phyloP scores from a whole-genome alignment of 2,797 vertebrate species.

The Urosaurus nigricauda region DNA sequence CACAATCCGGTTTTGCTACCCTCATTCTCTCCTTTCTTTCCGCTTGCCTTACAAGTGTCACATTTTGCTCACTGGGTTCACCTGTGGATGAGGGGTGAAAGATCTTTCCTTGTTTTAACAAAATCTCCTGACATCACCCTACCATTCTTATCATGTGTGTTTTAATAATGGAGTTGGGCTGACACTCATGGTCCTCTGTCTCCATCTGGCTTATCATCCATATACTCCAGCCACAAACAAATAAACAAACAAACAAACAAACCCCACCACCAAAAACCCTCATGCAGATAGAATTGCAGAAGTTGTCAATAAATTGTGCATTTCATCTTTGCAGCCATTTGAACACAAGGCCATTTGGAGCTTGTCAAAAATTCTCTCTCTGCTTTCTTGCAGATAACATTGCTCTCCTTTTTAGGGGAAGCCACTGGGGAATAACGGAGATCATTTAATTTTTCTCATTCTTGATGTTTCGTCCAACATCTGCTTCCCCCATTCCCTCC shows the following conservation, averaged over 20 bases:
- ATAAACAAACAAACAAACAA: rapidly evolving
- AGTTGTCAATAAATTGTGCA: neutral
- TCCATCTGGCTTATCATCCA: rapidly evolving
- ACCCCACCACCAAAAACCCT: too few relatives aligned
- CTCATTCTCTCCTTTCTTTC: neutral
- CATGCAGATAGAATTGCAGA: rapidly evolving
- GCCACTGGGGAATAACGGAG: conserved; percentile 50
- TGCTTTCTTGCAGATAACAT: conserved; percentile 14
- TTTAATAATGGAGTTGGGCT: conserved; percentile 13
- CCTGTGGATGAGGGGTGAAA: neutral
- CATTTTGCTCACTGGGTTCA: neutral
- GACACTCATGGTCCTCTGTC: neutral
- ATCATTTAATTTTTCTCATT: conserved; percentile 55
- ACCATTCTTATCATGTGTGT: neutral
- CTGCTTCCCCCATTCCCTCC: neutral
- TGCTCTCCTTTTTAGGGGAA: neutral
- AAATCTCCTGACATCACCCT: neutral
- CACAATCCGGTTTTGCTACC: neutral
- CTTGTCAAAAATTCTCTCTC: rapidly evolving
- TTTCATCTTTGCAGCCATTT: conserved; percentile 19
- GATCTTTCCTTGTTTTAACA: conserved; percentile 20
- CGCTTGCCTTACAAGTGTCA: neutral
- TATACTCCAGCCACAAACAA: rapidly evolving
- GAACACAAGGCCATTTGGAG: neutral
- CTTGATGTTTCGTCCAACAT: conserved; percentile 40